These are phyloP conservation scores for Rotaria magnacalcarata DNA, from an alignment of 2,888 invertebrate genomes.

Conservation along the genomic window DNA sequence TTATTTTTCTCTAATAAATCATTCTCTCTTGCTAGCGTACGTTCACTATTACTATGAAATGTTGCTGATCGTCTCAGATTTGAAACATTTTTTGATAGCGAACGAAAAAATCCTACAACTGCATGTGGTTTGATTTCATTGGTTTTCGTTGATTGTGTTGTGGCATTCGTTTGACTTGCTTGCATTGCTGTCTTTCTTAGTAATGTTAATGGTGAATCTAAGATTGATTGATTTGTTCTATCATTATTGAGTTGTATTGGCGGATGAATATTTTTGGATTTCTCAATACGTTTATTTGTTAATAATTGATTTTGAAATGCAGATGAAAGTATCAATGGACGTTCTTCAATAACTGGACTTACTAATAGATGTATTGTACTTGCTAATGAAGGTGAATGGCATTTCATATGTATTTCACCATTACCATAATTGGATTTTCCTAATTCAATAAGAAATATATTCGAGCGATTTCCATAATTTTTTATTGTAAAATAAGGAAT, in stretches of 20 bases:
- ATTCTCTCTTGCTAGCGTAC: not conserved
- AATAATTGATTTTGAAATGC: conserved; percentile 26
- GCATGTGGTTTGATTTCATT: not conserved
- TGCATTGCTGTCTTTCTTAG: not conserved
- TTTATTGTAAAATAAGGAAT: conserved; percentile 19
- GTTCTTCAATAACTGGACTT: conserved; percentile 1
- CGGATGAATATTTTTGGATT: not conserved
- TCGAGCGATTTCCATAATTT: conserved; percentile 7
- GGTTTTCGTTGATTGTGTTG: not conserved
- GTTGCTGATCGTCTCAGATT: not conserved
- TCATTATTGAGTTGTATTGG: not conserved
- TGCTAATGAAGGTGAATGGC: conserved; percentile 4
- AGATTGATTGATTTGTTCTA: not conserved
- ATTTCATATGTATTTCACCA: conserved; percentile 23
- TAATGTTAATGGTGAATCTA: not conserved
- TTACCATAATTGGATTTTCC: not conserved
- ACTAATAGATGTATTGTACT: conserved; percentile 19
- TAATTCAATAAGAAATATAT: conserved; percentile 22
- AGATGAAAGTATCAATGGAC: not conserved
- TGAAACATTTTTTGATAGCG: not conserved
- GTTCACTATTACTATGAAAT: not conserved
- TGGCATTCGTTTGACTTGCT: not conserved
- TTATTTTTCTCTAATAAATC: not conserved
- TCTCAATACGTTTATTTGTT: conserved; percentile 6
- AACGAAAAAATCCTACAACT: not conserved